Conservation (phyloP, 1,140 invertebrate genomes). For the Temnothorax nylanderi region DNA sequence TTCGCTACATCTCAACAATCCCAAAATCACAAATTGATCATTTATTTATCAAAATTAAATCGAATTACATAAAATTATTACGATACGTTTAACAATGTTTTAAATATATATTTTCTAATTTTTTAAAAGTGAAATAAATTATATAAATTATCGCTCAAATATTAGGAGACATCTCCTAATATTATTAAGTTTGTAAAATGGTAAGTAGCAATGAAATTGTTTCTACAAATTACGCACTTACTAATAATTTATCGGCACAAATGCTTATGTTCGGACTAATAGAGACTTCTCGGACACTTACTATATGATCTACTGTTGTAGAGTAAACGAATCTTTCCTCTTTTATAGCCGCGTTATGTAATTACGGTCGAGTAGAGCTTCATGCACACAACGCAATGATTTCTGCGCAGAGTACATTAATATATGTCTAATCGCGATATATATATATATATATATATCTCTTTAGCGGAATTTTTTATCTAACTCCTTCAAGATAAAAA, state of each 20-base stretch:
- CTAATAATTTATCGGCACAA: background rate
- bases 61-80: background rate
- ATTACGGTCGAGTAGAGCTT: constrained; percentile 1
- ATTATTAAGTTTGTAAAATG: background rate
- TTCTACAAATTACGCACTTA: constrained; percentile 22
- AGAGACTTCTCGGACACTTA: background rate
- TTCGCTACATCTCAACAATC: too few species aligned
- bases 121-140: background rate
- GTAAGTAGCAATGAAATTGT: background rate
- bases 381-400: background rate
- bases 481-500: background rate
- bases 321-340: constrained; percentile 14
- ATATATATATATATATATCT: too few species aligned
- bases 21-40: background rate
- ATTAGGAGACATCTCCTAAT: background rate
- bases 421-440: background rate
- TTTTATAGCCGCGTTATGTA: constrained; percentile 65
- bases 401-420: background rate
- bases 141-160: background rate
- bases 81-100: background rate
- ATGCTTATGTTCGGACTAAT: too few species aligned
- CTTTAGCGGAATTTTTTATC: constrained; percentile 1
- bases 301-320: constrained; percentile 20
- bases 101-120: background rate
- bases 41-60: background rate